Base-by-base conservation (phyloP, 2,888 invertebrate species). In the Serripes groenlandicus region DNA sequence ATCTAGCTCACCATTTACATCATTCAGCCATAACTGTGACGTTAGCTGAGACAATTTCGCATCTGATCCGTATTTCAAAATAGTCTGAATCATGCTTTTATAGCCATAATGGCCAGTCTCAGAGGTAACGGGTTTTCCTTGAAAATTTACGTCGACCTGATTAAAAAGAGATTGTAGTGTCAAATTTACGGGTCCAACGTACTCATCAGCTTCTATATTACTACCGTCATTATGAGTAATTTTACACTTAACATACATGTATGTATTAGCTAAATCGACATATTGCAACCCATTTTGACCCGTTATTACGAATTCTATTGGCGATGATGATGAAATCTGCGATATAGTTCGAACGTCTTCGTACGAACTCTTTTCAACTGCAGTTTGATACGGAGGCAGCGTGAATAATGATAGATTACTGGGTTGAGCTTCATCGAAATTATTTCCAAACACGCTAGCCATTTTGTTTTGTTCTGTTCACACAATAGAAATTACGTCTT, bases 111-210 rank as follows among this genome's bases (percentile, higher is more conserved):
- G 62, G 7, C 42, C 66, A 9, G 73, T 52, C 0, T 75, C 54
- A 23, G 73, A 73, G 3, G 69, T 64, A 26, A 83, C 30, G 18
- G 34, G 30, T 60, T 77, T 79, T 23, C 74, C 74, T 34, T 83
- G 73, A 30, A 83, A 7, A n/a, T 52, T 71, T 3, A 80, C 74
- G 23, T 83, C 83, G 3, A 83, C 78, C 37, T 80, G 83, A 15
- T 49, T 62, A 30, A 83, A 83, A 58, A 83, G 56, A 7, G 75
- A 68, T 15, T 66, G 76, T 21, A 72, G 18, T 23, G 76, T 30
- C 21, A 75, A 49, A 69, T 83, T 80, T 5, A 83, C 49, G 0
- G 83, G 83, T 60, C 79, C 80, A 3, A 74, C 76, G 21, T 70
- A 77, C 52, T 83, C 83, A 32, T 64, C 68, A n/a, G 49, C 34